Conservation (phyloP, 2,113 vertebrate genomes). For the Stercorarius parasiticus region DNA sequence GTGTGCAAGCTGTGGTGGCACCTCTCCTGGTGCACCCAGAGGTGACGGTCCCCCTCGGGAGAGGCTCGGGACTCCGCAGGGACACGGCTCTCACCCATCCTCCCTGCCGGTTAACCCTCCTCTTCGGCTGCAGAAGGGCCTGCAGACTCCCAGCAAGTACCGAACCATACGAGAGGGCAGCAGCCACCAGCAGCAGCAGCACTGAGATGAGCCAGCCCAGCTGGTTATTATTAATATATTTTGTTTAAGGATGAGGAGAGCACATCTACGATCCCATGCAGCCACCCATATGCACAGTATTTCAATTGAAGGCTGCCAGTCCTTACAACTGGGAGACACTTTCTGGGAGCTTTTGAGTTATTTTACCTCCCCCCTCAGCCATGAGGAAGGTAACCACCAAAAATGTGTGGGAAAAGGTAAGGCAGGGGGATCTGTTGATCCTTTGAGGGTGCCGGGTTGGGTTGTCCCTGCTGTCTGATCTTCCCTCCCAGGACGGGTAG, state of each 20-base stretch:
- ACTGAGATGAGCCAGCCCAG: neutral
- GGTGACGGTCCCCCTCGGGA: neutral
- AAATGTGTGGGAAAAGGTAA: neutral
- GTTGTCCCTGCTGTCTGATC: neutral
- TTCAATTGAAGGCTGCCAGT: neutral
- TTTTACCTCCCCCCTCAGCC: neutral
- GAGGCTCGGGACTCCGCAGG: neutral
- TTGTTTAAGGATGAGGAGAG: neutral
- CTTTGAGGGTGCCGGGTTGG: neutral
- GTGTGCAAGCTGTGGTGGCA: neutral
- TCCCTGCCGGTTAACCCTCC: neutral
- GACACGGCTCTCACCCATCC: neutral
- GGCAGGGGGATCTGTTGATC: neutral
- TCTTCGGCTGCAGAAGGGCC: neutral
- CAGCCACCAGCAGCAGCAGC: neutral
- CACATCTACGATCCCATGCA: neutral
- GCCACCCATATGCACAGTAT: neutral
- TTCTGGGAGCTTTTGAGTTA: neutral
- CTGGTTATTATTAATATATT: fast-evolving
- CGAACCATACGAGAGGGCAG: neutral
- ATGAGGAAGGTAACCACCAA: neutral
- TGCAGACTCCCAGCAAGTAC: neutral
- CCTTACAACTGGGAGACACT: neutral
- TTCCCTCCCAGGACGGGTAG: neutral
- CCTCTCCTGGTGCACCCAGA: neutral